Base-by-base conservation (phyloP, 2,797 vertebrate genomes). In the Aplochiton taeniatus region DNA sequence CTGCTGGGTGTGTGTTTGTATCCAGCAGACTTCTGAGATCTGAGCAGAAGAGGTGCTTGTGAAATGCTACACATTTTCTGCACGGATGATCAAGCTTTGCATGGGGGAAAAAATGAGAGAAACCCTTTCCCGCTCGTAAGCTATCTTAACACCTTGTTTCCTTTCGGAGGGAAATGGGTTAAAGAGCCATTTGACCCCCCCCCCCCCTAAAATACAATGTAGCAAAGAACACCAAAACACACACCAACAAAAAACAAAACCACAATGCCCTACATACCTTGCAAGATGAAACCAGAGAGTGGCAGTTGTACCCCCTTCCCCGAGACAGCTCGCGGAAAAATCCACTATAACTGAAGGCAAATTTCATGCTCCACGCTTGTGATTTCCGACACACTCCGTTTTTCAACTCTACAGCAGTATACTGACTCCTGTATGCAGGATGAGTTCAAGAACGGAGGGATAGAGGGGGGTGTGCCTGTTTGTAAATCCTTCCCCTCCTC, bases 371-470 rank as follows among this genome's bases (percentile, higher is more conserved):
- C 72, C 68, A 76, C 71, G 60, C 63, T 56, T 70, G 64, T 42
- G 66, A 68, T 43, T 55, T 10, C 72, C 65, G 14, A 58, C 16
- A 77, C 65, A 75, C 58, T 69, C 69, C 61, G 74, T 31, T 69
- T 70, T 74, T 70, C 68, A 81, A 77, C 83, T 85, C 84, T 72
- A 68, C 73, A 74, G 83, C 80, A 80, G 77, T 6, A 31, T 31
- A 80, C 75, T 78, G 84, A 80, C 78, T 85, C 75, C 79, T 71
- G 63, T 42, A 58, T 76, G 73, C 77, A 73, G 65, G 83, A 90
- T 82, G 85, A 86, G 83, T 83, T 55, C 76, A 82, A 68, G 68
- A 81, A 84, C 66, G 79, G 79, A 76, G 73, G 65, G 68, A 74
- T 72, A 65, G 44, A 68, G 41, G 69, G n/a, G 77, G 80, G 79